These are phyloP conservation scores for Microcebus ravelobensis DNA, from an alignment of 2,113 vertebrate genomes.

Conservation along the genomic window DNA sequence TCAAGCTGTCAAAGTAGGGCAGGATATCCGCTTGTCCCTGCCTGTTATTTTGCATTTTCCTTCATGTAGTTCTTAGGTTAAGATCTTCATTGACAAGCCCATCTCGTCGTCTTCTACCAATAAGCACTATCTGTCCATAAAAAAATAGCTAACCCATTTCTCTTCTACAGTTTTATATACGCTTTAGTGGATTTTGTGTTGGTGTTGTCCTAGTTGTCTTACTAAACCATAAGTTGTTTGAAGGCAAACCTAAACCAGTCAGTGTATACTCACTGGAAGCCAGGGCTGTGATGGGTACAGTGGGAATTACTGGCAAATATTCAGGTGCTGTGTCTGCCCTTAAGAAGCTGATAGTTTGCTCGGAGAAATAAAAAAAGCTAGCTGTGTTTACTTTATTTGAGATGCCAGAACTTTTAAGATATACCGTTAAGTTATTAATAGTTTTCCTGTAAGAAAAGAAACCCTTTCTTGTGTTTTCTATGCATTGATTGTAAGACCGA, in stretches of 20 bases:
- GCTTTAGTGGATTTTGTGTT: not conserved
- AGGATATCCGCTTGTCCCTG: not conserved
- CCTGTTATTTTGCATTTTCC: not conserved
- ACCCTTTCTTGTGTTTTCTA: not conserved
- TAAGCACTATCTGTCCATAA: not conserved
- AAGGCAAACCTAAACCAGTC: not conserved
- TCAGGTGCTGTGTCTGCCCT: not conserved
- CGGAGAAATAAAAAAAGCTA: not conserved
- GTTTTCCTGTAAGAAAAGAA: not conserved
- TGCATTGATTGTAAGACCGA: not conserved
- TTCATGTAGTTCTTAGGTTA: not conserved
- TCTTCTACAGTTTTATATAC: not conserved
- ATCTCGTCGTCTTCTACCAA: not conserved
- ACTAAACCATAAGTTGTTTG: not conserved
- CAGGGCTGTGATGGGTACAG: not conserved
- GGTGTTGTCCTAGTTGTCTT: not conserved
- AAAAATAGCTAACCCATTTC: not conserved
- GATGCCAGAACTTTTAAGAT: not conserved
- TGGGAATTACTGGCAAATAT: not conserved
- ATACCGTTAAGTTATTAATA: not conserved
- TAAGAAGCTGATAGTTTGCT: not conserved
- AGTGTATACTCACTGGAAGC: not conserved
- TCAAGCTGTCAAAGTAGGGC: not conserved
- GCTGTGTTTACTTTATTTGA: not conserved
- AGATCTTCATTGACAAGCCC: not conserved